Evolutionary conservation across 23 tunicate species (phyloP).

Genomic region (Trididemnum clinides): DNA sequence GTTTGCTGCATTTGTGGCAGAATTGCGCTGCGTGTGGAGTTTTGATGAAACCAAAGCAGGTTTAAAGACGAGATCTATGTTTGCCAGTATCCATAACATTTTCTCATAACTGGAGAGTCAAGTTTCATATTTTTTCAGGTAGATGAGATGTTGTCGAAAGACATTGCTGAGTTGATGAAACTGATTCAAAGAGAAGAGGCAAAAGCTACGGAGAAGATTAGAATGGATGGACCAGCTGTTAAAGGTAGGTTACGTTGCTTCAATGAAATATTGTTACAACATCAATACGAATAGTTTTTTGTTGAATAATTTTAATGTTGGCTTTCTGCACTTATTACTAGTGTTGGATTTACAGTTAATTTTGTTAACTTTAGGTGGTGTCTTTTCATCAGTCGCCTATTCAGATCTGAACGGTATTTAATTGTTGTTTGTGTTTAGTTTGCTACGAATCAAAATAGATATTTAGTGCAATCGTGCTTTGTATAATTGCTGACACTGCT

Average conservation of each 20-base stretch:
- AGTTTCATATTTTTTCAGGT: constrained; percentile 58
- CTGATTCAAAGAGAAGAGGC: constrained; percentile 95
- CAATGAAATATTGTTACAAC: background rate
- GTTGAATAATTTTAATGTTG: too few species aligned
- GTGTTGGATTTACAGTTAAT: background rate
- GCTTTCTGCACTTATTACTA: too few species aligned
- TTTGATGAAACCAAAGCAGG: too few species aligned
- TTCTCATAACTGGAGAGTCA: too few species aligned
- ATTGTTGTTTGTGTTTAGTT: background rate
- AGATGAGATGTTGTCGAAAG: constrained; percentile 96
- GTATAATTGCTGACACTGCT: too few species aligned
- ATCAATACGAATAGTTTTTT: too few species aligned
- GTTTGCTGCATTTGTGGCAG: too few species aligned
- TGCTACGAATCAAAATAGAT: too few species aligned
- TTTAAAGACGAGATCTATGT: too few species aligned
- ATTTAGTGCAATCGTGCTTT: too few species aligned
- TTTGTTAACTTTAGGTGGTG: background rate
- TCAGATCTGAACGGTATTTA: background rate
- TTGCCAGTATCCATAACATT: too few species aligned
- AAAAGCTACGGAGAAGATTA: constrained; percentile 44
- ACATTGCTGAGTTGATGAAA: constrained; percentile 96
- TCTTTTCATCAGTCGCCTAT: background rate
- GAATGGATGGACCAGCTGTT: constrained; percentile 70
- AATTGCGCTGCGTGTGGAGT: too few species aligned
- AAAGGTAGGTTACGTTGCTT: constrained; percentile 47